Base-by-base conservation (phyloP, 2,888 invertebrate species). In the Nemotelus nigrinus region DNA sequence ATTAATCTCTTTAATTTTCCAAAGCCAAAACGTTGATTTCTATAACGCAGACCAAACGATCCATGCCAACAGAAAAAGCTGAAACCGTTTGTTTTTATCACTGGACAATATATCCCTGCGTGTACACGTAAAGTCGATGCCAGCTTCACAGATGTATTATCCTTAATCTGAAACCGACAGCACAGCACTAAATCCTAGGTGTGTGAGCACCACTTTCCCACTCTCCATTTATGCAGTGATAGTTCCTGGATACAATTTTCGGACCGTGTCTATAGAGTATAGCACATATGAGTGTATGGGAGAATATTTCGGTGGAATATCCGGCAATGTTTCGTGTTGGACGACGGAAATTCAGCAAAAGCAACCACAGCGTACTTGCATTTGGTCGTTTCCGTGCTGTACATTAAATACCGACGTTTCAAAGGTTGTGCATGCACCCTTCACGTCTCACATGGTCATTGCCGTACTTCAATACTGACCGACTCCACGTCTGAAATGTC, bases 111-210 rank as follows among this genome's bases (percentile, higher is more conserved):
- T 47, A 70, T 70, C 43, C 25, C 43, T 8, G 47, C 39, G 48
- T 39, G 68, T 41, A 25, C 44, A 57, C 55, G 60, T 60, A 45
- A 58, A 72, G 72, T 45, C 39, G 47, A 60, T 72, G 58, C 60
- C 10, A 47, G 72, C 10, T 3, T 50, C 63, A 74, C 60, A 74
- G 55, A 70, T 55, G 55, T 63, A 48, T 60, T 39, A 63, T 48
- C 74, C 63, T 72, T 72, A 58, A 72, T 50, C 74, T 74, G 74
- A 74, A 63, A 48, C 74, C 74, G 74, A 63, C 60, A 74, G 74
- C 41, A 74, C 48, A 63, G 74, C 74, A 60, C 60, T 60, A 60
- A 74, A 63, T 74, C 74, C 48, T 60, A 41, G 44, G 39, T 74
- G 50, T 60, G 74, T 74, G 39, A 45, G 50, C 44, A 25, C 63